These are phyloP conservation scores for Gasteruption jaculator DNA, from an alignment of 2,888 invertebrate genomes.

Conservation along the genomic window DNA sequence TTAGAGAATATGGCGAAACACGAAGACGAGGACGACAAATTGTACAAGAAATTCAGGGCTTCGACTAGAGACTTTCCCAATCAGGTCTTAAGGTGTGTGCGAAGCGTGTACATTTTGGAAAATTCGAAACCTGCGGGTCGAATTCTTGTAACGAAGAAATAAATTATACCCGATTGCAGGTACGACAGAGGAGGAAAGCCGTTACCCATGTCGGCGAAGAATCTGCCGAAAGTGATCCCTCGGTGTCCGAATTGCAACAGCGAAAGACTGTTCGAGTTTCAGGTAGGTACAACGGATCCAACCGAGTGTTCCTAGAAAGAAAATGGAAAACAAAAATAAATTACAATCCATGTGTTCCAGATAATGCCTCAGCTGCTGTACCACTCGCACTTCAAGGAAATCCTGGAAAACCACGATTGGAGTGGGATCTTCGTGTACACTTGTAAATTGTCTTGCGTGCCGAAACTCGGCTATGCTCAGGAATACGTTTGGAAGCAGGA, in stretches of 20 bases:
- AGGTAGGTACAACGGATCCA: constrained; percentile 54
- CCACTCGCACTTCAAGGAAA: constrained; percentile 62
- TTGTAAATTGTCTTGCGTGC: constrained; percentile 72
- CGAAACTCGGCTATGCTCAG: constrained; percentile 63
- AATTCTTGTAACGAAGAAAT: constrained; percentile 6
- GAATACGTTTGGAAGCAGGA: constrained; percentile 88
- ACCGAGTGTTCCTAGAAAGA: constrained; percentile 2
- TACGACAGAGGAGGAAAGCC: constrained; percentile 76
- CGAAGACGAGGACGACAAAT: constrained; percentile 75
- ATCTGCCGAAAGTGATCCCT: constrained; percentile 60
- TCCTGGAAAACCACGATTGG: constrained; percentile 75
- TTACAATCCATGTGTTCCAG: constrained; percentile 51
- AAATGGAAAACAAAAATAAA: neutral
- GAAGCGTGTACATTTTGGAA: constrained; percentile 5
- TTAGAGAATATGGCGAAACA: constrained; percentile 63
- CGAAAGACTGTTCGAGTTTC: constrained; percentile 84
- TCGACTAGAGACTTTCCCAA: constrained; percentile 69
- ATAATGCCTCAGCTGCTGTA: constrained; percentile 80
- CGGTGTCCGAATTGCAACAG: constrained; percentile 71
- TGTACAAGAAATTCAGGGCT: constrained; percentile 75
- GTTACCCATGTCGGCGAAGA: constrained; percentile 73
- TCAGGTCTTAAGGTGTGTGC: constrained; percentile 61
- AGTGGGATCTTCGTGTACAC: constrained; percentile 84
- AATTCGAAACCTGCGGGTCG: neutral
- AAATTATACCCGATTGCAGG: constrained; percentile 44